Base-by-base conservation (phyloP, 2,888 invertebrate species). In the Agriopis marginaria region DNA sequence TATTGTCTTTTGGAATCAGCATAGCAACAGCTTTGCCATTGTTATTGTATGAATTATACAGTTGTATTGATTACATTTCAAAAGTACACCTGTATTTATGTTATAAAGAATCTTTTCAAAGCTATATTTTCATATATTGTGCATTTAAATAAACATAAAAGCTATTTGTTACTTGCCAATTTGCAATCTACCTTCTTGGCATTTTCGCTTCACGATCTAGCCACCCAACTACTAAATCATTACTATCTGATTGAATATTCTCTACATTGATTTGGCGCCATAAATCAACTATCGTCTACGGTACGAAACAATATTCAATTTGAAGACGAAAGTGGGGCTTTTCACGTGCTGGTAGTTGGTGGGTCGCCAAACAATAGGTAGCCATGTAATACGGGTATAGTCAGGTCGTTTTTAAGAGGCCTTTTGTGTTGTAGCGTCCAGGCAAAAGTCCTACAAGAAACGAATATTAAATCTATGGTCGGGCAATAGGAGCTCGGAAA, bases 381-480 rank as follows among this genome's bases (percentile, higher is more conserved):
- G 83, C 85, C 84, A 82, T 82, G 79, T 82, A 84, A 86, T 87
- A 86, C 84, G 88, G 86, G 86, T 86, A 81, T 82, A 86, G 81
- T 82, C 66, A 68, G 63, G 68, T 42, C 81, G 85, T 88, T 90
- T 87, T 89, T 83, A 85, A 55, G 17, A 23, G 11, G 17, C 47
- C 8, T 60, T 32, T 12, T 49, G 39, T 83, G 81, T 82, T 47
- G 47, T 77, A 83, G 83, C 82, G 78, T 79, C 81, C 80, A 70
- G 54, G 79, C 77, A 76, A 83, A 80, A 82, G 80, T 79, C 83
- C 82, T 79, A 79, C 79, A 14, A 49, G 17, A n/a, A 47, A 60
- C 60, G 49, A 60, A 11, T 40, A 39, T 14, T 39, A 49, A 14
- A 60, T 39, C 60, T 60, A 9, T 49, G 60, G 60, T n/a, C 80